A percentile compares a stretch with the other conserved stretches of the same genome.
phyloP scores from a whole-genome alignment of 2,797 vertebrate genomes.

The Falco biarmicus region DNA sequence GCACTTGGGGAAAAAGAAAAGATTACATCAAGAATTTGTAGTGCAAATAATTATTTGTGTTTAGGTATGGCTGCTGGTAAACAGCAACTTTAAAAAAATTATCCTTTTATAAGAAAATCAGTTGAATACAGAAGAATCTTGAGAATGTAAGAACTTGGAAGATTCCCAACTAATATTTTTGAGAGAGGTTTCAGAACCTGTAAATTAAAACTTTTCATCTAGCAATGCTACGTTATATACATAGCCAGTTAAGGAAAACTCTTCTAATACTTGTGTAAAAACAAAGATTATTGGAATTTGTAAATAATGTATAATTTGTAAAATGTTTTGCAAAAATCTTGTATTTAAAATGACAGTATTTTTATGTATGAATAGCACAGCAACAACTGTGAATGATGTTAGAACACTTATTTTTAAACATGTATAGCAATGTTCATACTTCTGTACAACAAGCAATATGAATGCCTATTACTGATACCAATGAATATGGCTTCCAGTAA shows the following conservation, averaged over 20 bases:
- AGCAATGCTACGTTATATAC: constrained; percentile 28
- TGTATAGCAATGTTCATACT: constrained; percentile 35
- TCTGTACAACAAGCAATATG: constrained; percentile 33
- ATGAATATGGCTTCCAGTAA: constrained; percentile 39
- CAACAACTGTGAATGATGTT: constrained; percentile 60
- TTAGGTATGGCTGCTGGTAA: constrained; percentile 26
- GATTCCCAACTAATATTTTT: neutral
- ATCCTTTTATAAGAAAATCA: constrained; percentile 1
- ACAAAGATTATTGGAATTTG: constrained; percentile 33
- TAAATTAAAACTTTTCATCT: constrained; percentile 20
- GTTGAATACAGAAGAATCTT: neutral
- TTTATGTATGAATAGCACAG: constrained; percentile 62
- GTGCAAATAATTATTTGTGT: neutral
- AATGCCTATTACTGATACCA: constrained; percentile 47
- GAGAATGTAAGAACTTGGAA: neutral
- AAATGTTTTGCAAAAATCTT: constrained; percentile 60
- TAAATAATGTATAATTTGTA: constrained; percentile 76
- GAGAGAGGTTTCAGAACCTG: constrained; percentile 1
- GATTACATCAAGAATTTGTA: neutral
- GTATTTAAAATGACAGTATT: constrained; percentile 73
- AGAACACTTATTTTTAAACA: constrained; percentile 66
- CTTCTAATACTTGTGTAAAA: constrained; percentile 53
- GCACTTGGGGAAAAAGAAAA: neutral
- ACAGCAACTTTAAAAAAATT: neutral
- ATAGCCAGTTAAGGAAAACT: neutral